phyloP scores from a whole-genome alignment of 2,797 vertebrate species.

The Picus viridis region DNA sequence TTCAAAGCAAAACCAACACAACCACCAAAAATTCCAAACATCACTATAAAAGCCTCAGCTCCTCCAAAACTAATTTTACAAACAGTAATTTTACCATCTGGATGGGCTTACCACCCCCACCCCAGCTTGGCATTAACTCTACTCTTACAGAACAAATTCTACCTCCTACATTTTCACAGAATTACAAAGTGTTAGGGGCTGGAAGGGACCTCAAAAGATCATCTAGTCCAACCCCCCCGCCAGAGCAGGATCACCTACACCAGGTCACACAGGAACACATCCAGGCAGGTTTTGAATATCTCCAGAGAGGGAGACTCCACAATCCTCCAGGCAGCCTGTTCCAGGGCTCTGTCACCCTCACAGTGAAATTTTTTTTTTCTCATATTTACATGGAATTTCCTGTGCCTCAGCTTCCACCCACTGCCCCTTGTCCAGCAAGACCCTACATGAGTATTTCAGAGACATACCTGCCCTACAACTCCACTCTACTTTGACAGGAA shows the following conservation, averaged over 20 bases:
- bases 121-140: not conserved
- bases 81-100: constrained; percentile 1
- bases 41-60: not conserved
- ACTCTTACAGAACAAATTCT: not conserved
- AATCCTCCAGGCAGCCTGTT: too few relatives aligned
- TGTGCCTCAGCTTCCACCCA: too few relatives aligned
- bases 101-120: not conserved
- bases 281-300: too few relatives aligned
- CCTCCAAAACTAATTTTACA: not conserved
- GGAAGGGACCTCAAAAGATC: too few relatives aligned
- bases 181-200: too few relatives aligned
- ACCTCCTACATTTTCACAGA: not conserved
- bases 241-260: too few relatives aligned
- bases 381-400: too few relatives aligned
- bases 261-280: too few relatives aligned
- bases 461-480: not conserved
- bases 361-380: too few relatives aligned
- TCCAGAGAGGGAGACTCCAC: too few relatives aligned
- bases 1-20: constrained; percentile 23
- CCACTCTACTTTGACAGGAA: not conserved
- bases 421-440: not conserved
- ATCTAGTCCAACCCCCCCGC: too few relatives aligned
- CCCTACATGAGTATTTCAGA: not conserved
- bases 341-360: too few relatives aligned
- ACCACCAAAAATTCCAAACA: not conserved